Evolutionary conservation across 2,113 vertebrate genomes (phyloP), one percentile per base, ranked within the genome.

Genomic region (Seriola rivoliana): DNA sequence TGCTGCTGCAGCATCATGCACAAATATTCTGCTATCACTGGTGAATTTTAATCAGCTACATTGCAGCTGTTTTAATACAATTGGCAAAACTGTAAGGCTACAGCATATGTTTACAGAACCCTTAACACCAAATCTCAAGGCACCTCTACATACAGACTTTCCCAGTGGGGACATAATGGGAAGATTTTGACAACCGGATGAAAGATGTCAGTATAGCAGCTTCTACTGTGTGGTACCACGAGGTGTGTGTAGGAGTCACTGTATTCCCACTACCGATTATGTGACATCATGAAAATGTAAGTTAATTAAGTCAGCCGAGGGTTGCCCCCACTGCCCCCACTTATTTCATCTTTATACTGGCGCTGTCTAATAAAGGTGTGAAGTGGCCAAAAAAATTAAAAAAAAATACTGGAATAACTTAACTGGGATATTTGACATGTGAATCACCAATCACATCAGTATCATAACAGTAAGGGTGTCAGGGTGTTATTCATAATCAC

Each of bases 41-140:
- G 78, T 91, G 89, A 91, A 91, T 94, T 87, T 85, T 85, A 93
- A 91, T 89, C 81, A 91, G 85, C 67, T 52, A 52, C 70, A 62
- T 44, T 80, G 86, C 66, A 86, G 73, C 84, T 80, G 62, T 75
- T 87, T 67, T 71, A 75, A 70, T 44, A 80, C 73, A 83, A 63
- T 17, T n/a, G 73, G 69, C 38, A 58, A 57, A 29, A 77, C 71
- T 76, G 54, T 71, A 68, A 14, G 32, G 29, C 38, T 23, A 12
- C 58, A 59, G 44, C 38, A 1, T 38, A 42, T 69, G 11, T 75
- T 55, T 72, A 71, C 73, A 69, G 44, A 48, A 44, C 5, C 72
- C 12, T 59, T 42, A 60, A 59, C 3, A 16, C 10, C 21, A 58
- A 42, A 78, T 1, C 32, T 60, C n/a, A 8, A 48, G 55, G 42